Evolutionary conservation across 2,113 vertebrate genomes (phyloP), one percentile per base, ranked within the genome.

Genomic region (Channa argus): DNA sequence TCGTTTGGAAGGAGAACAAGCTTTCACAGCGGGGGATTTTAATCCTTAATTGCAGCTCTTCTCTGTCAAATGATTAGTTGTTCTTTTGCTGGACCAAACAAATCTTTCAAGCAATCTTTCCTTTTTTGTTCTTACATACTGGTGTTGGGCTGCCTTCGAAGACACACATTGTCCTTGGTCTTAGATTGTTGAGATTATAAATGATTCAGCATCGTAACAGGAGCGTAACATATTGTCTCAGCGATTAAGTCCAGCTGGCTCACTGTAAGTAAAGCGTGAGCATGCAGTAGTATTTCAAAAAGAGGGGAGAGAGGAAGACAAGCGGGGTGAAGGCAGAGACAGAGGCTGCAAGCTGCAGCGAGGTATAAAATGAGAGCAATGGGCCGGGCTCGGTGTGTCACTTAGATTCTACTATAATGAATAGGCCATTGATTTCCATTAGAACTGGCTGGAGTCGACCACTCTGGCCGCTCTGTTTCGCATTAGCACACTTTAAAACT

Each of bases 381-480:
- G 74, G 83, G 50, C 38, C 54, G 44, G 49, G 68, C 82, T 82
- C 52, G 11, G 53, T 46, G 77, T 79, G 80, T 82, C 85, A 77
- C 88, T 88, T 91, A 89, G 92, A 91, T 92, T 91, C 87, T 71
- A 51, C 91, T 87, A 79, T 94, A 95, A 96, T 95, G 93, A 95
- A 95, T 91, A 91, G 94, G 38, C 89, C 91, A 95, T 95, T 91
- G 95, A 96, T 96, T 92, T 95, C 93, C 89, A 85, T 92, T 94
- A 86, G 86, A 76, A 82, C 70, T 60, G 89, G 77, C 84, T 71
- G 15, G 4, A 36, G 68, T 74, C 83, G 52, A 47, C 89, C 83
- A 79, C 92, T 93, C 90, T 77, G 91, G 87, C 89, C 91, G 81
- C 89, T 91, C 93, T 93, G 91, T 75, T 92, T 92, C 92, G 88